Evolutionary conservation across 2,888 invertebrate genomes (phyloP), one percentile per base, ranked within the genome.

Genomic region (Allacma fusca): DNA sequence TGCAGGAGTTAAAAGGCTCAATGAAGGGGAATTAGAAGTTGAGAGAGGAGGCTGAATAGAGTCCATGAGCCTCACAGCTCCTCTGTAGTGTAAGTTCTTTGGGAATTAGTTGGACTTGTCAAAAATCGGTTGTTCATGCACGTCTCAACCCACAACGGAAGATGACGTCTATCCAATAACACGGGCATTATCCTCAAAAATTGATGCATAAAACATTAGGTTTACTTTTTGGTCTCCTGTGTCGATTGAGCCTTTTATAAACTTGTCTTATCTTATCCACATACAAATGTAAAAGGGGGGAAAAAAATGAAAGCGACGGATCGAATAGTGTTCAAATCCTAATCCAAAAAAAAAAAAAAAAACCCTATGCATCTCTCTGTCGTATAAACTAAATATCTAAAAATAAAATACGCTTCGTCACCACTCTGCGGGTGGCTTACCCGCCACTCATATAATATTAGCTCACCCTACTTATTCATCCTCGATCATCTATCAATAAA

Each of bases 341-440:
- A 73, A 73, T 74, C 74, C 65, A 68, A 68, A 29, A 24, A 12
- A 24, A 62, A 62, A 62, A 62, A 62, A 57, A 57, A 21, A 16
- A 7, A 4, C 13, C 57, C 21, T 21, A 19, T 57, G 16, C 13
- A 67, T 67, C 29, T 67, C 67, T 67, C 28, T 67, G 1, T 43
- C 64, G 23, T n/a, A n/a, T n/a, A n/a, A n/a, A n/a, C n/a, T 65
- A 68, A 77, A 23, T 67, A 62, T 72, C n/a, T n/a, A n/a, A n/a
- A 57, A 77, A 72, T 73, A 73, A 80, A 81, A 79, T 79, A 68
- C 78, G 81, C 81, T 78, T 78, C 74, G 81, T 81, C 81, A 81
- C 78, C 72, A 72, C 80, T 57, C 81, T 79, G 79, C 79, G 81
- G 81, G 81, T 80, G 81, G 81, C 74, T 78, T 69, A 67, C 71